Evolutionary conservation across 1,140 invertebrate species (phyloP).

Genomic region (Chrysomallon squamiferum): DNA sequence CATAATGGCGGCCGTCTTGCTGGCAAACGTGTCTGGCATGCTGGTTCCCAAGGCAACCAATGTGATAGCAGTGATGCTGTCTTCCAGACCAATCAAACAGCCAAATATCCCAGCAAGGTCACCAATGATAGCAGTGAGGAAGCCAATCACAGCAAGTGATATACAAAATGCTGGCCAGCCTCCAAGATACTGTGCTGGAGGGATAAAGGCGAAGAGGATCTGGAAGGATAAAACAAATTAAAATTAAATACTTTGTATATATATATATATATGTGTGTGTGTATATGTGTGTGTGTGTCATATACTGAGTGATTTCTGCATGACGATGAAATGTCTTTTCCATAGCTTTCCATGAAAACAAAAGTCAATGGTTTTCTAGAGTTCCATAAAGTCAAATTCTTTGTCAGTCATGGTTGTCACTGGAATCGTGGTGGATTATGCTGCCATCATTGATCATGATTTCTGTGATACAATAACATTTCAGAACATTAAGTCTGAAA

Average conservation of each 20-base stretch:
- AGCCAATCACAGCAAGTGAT: conserved; percentile 69
- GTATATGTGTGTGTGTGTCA: too few relatives aligned
- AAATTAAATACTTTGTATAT: not conserved
- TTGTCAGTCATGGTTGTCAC: too few relatives aligned
- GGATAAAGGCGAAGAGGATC: conserved; percentile 71
- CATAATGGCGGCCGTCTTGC: conserved; percentile 63
- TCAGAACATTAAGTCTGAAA: too few relatives aligned
- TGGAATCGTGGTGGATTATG: too few relatives aligned
- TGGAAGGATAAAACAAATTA: conserved; percentile 40
- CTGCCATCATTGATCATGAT: too few relatives aligned
- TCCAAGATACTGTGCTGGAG: conserved; percentile 68
- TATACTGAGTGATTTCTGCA: too few relatives aligned
- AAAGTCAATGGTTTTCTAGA: too few relatives aligned
- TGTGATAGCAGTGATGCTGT: conserved; percentile 73
- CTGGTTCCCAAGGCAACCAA: conserved; percentile 78
- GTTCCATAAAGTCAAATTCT: too few relatives aligned
- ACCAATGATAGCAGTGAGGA: conserved; percentile 72
- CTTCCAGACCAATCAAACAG: conserved; percentile 69
- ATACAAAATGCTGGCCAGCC: conserved; percentile 73
- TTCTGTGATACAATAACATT: too few relatives aligned
- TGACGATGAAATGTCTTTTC: too few relatives aligned
- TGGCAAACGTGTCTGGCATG: conserved; percentile 73
- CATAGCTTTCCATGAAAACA: too few relatives aligned
- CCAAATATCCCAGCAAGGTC: conserved; percentile 73
- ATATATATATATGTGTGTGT: too few relatives aligned